A percentile compares a stretch with the other conserved stretches of the same genome.
Evolutionary conservation across 2,888 invertebrate species (phyloP).

Genomic region (Yponomeuta cagnagella): DNA sequence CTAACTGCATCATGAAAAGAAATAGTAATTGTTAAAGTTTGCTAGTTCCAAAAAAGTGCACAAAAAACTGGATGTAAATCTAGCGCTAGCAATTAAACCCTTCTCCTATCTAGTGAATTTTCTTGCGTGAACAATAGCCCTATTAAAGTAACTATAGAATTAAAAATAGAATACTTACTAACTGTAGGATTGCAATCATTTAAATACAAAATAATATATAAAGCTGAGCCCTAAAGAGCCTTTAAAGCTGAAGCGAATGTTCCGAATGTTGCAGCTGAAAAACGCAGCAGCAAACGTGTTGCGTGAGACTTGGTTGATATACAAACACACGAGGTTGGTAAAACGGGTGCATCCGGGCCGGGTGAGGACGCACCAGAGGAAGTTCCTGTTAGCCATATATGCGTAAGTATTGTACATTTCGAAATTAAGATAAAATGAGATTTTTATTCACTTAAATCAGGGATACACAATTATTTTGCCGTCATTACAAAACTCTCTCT

Average conservation of each 20-base stretch:
- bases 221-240: neutral
- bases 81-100: neutral
- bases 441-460: too few relatives aligned
- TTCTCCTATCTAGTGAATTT: neutral
- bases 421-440: conserved; percentile 15
- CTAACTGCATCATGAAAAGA: neutral
- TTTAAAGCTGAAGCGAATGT: neutral
- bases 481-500: too few relatives aligned
- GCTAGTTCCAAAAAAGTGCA: neutral
- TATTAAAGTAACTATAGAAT: neutral
- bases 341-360: conserved; percentile 97
- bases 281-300: conserved; percentile 99
- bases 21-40: neutral
- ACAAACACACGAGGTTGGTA: conserved; percentile 98
- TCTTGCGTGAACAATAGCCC: neutral
- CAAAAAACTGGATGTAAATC: neutral
- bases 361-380: conserved; percentile 98
- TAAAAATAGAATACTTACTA: neutral
- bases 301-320: conserved; percentile 99
- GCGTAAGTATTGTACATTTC: conserved; percentile 82
- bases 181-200: neutral
- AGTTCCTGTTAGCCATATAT: conserved; percentile 99
- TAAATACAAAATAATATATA: neutral
- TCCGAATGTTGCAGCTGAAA: conserved; percentile 86
- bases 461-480: too few relatives aligned